A percentile compares a stretch with the other conserved stretches of the same genome.
Evolutionary conservation across 1,140 invertebrate species (phyloP).

Genomic region (Venturia canescens): DNA sequence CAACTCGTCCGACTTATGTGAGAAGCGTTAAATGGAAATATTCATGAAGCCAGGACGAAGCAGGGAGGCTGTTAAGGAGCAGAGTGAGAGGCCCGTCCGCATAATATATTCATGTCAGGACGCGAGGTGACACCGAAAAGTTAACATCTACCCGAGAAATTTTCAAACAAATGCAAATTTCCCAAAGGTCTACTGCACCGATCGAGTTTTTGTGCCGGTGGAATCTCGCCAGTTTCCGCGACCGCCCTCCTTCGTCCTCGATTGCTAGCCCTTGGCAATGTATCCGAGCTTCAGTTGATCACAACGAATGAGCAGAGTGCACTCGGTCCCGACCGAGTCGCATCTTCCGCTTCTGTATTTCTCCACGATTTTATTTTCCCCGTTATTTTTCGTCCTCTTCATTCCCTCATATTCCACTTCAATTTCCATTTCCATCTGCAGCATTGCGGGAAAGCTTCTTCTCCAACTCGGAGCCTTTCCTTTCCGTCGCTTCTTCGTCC

Average conservation of each 20-base stretch:
- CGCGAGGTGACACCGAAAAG: not conserved
- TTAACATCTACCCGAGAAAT: not conserved
- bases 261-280: not conserved
- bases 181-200: not conserved
- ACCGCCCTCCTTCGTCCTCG: not conserved
- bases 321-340: conserved; percentile 44
- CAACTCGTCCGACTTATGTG: not conserved
- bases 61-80: too few species aligned
- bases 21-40: not conserved
- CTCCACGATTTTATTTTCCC: conserved; percentile 13
- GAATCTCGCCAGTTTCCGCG: not conserved
- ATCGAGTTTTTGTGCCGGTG: not conserved
- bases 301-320: conserved; percentile 60
- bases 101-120: conserved; percentile 21
- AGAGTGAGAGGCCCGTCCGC: not conserved
- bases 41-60: not conserved
- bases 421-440: conserved; percentile 26
- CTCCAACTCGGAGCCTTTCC: conserved; percentile 1
- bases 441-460: conserved; percentile 1
- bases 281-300: conserved; percentile 26
- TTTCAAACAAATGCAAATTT: not conserved
- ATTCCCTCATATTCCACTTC: conserved; percentile 6
- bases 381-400: conserved; percentile 33
- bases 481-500: not conserved
- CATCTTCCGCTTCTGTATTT: conserved; percentile 22